Evolutionary conservation across 2,113 vertebrate species (phyloP).

Genomic region (Hydrolagus affinis): DNA sequence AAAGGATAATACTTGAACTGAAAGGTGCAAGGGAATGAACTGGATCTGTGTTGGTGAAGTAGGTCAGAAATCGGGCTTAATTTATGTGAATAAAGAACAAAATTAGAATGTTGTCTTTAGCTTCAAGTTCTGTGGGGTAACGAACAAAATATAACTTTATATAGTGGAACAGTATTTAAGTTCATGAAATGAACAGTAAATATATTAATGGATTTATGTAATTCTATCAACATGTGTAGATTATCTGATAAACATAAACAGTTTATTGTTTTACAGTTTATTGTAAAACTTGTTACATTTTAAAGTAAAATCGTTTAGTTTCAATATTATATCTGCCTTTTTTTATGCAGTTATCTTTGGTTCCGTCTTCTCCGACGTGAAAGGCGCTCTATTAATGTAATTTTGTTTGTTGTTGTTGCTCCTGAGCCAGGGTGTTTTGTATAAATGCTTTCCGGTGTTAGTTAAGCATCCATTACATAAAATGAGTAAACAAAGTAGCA

Average conservation of each 20-base stretch:
- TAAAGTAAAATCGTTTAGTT: background rate
- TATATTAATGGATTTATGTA: background rate
- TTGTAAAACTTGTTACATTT: too few species aligned
- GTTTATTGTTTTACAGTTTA: background rate
- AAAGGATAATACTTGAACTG: slow-evolving; percentile 10
- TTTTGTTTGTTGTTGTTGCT: too few species aligned
- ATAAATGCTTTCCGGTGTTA: background rate
- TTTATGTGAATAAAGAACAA: slow-evolving; percentile 6
- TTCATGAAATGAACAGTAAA: background rate
- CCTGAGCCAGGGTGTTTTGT: background rate
- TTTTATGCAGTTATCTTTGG: background rate
- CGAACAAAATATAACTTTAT: background rate
- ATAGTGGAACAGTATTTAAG: background rate
- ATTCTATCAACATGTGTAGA: background rate
- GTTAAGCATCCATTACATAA: background rate
- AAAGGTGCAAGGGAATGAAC: slow-evolving; percentile 14
- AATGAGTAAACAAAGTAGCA: background rate
- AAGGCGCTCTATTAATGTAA: too few species aligned
- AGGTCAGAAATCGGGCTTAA: background rate
- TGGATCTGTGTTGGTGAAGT: background rate
- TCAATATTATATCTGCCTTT: background rate
- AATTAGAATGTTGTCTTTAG: background rate
- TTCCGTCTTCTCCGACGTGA: too few species aligned
- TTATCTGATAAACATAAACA: background rate
- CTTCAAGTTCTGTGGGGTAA: background rate